Evolutionary conservation across 2,113 vertebrate species (phyloP), one percentile per base, ranked within the genome.

Genomic region (Morone chrysops): DNA sequence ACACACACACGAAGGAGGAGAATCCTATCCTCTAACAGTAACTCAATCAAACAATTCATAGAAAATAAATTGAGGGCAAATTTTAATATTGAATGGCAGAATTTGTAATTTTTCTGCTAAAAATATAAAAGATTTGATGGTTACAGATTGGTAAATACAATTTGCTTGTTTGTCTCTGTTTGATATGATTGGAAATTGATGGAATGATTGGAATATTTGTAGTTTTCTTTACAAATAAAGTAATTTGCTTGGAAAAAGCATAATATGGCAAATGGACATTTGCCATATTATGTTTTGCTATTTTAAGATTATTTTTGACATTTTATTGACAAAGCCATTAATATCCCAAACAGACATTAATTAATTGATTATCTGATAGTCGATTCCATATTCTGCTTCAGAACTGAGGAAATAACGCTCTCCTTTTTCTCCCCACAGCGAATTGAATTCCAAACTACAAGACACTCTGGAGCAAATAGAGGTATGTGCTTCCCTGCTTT

Each of bases 381-480:
- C 50, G 17, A 41, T n/a, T 43, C 5, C 1, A 43, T 54, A 40
- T 54, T 78, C 13, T 75, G 22, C 43, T 85, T 50, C 2, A 22
- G 11, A n/a, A 16, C 54, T 31, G 20, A 59, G 6, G 22, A 73
- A 70, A 43, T 76, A 56, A 70, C 57, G 13, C 12, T 72, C 50
- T 63, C 75, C 14, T 84, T 82, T 90, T 70, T 25, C 1, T 18
- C 48, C 67, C 70, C 67, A n/a, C 92, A 99, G 98, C 80, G 98
- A 99, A 84, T 92, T 99, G 91, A 98, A 99, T 94, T 99, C 98
- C 82, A 99, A 99, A 93, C 96, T 99, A 31, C 98, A 99, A 87
- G 98, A 99, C 89, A 99, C 98, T 57, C 94, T 99, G 91, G 98
- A 99, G 92, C 98, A 99, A 94, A 99, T 99, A 67, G 98, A 99